phyloP scores from a whole-genome alignment of 2,888 invertebrate species.

The Neria commutata region DNA sequence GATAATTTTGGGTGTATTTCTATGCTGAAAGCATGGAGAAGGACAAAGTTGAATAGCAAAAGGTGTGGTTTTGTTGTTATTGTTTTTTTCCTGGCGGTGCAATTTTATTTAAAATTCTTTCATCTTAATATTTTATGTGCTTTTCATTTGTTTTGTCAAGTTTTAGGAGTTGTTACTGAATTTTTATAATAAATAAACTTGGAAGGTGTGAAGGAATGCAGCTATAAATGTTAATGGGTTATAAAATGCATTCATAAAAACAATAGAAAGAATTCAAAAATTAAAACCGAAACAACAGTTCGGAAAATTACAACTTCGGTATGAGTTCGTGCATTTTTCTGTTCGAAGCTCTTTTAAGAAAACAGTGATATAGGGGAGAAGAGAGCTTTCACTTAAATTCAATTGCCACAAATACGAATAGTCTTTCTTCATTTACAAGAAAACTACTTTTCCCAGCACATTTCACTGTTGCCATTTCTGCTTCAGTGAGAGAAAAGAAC shows the following conservation, averaged over 20 bases:
- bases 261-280: no score
- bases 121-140: slow-evolving; percentile 9
- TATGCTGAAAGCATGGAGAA: no score
- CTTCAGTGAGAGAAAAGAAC: not conserved
- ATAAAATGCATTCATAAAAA: not conserved
- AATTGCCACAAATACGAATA: no score
- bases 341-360: no score
- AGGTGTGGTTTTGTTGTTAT: slow-evolving; percentile 2
- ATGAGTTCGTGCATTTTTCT: not conserved
- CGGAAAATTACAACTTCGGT: not conserved
- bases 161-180: not conserved
- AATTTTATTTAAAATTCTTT: not conserved
- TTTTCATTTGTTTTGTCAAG: slow-evolving; percentile 1
- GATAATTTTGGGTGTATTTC: no score
- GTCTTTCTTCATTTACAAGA: no score
- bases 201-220: not conserved
- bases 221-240: no score
- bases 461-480: not conserved
- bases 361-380: not conserved
- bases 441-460: no score
- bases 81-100: not conserved
- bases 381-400: slow-evolving; percentile 1
- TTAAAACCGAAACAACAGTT: no score
- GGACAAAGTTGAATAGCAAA: slow-evolving; percentile 11
- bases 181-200: not conserved